Conservation (phyloP, 2,888 invertebrate genomes). For the Cerastis leucographa region DNA sequence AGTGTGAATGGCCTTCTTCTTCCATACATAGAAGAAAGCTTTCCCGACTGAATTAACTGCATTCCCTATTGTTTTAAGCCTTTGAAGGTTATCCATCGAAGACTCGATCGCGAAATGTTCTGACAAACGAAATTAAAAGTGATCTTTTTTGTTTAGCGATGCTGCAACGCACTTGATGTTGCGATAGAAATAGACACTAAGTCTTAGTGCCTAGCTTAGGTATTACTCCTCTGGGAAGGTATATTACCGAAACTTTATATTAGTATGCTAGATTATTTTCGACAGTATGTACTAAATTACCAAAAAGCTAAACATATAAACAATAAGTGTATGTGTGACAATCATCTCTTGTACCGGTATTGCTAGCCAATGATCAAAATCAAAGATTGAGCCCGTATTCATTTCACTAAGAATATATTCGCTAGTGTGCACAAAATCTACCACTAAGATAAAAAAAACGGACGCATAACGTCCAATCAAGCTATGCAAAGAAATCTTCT, state of each 20-base stretch:
- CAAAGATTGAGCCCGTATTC: background rate
- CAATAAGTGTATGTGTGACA: background rate
- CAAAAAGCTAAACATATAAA: constrained; percentile 15
- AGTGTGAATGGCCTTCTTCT: too few species aligned
- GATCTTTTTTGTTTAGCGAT: constrained; percentile 77
- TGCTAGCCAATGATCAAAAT: constrained; percentile 8
- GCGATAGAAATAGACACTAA: constrained; percentile 78
- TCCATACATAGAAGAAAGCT: too few species aligned
- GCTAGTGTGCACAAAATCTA: constrained; percentile 1
- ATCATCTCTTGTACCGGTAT: background rate
- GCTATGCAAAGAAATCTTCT: too few species aligned
- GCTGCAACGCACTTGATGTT: constrained; percentile 77
- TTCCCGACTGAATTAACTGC: background rate
- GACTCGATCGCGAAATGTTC: background rate
- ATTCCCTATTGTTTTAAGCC: background rate
- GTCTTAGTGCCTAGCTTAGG: constrained; percentile 66
- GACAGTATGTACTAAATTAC: background rate
- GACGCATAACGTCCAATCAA: too few species aligned
- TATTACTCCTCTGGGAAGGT: constrained; percentile 71
- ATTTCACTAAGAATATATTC: constrained; percentile 6
- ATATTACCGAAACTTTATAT: constrained; percentile 38
- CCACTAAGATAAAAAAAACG: background rate
- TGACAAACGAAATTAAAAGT: constrained; percentile 7
- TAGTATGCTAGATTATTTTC: constrained; percentile 41
- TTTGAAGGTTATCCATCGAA: background rate